Base-by-base conservation (phyloP, 2,113 vertebrate species). In the Entelurus aequoreus region DNA sequence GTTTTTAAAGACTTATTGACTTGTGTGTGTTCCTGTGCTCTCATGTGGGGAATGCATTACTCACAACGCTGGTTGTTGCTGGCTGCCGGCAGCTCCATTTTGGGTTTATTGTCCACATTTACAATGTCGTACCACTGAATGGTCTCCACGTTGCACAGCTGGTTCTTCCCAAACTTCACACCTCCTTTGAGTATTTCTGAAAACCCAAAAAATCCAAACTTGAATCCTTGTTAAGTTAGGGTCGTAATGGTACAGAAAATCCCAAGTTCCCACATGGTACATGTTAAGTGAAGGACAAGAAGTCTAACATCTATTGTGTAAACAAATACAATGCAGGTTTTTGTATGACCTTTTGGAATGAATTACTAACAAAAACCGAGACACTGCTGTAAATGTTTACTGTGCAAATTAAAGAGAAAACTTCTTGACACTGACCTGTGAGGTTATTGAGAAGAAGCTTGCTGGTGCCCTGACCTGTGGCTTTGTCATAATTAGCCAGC, bases 171-270 rank as follows among this genome's bases (percentile, higher is more conserved):
- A 76, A 98, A 88, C 42, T 88, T 90, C 11, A 99, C 92, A 2
- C 93, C 93, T 40, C 97, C 97, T 12, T 85, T 90, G 50, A 98
- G 89, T 71, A 99, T 97, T 87, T 99, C 97, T 99, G 60, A 35
- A 72, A 54, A 55, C 19, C 51, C 9, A 67, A 28, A 28, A 62
- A 50, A 60, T 4, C 0, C 5, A 0, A n/a, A 2, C 0, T 1
- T 60, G 36, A 68, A 15, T 46, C 42, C 0, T 6, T 56, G 49
- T 46, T 15, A 36, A 62, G n/a, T 8, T 28, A 35, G n/a, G 5
- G 8, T 5, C 8, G 8, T 52, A 21, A 21, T n/a, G 7, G 48
- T 50, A 14, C 14, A 19, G 2, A 3, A 9, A 1, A 42, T 42
- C 40, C 3, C 8, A 42, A 11, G 10, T 12, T 11, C 12, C 11